phyloP scores from a whole-genome alignment of 2,888 invertebrate species.

The Eueremaeus valkanovi region DNA sequence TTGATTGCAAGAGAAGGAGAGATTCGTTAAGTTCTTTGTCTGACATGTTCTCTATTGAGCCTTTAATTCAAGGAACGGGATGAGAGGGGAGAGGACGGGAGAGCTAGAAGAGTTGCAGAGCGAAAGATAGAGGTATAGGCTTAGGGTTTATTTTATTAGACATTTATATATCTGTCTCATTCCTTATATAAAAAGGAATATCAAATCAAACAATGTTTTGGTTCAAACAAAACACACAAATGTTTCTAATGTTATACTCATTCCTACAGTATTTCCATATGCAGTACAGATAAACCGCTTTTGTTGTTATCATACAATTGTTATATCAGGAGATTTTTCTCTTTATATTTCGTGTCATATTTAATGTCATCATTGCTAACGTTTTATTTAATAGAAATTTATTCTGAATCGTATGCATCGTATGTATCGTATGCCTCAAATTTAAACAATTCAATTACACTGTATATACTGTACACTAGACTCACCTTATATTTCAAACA shows the following conservation, averaged over 20 bases:
- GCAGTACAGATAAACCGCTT: neutral
- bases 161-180: constrained; percentile 17
- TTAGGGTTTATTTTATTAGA: constrained; percentile 12
- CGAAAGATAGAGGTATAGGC: neutral
- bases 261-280: neutral
- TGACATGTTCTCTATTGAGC: constrained; percentile 15
- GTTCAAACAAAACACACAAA: neutral
- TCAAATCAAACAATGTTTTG: constrained; percentile 15
- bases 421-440: neutral
- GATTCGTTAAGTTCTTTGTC: constrained; percentile 30
- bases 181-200: neutral
- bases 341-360: constrained; percentile 12
- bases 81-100: neutral
- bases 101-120: neutral
- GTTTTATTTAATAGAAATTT: constrained; percentile 20
- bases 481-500: neutral
- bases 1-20: constrained; percentile 7
- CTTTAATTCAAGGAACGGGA: constrained; percentile 2
- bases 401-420: constrained; percentile 12
- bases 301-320: constrained; percentile 14
- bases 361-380: constrained; percentile 22
- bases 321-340: neutral
- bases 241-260: neutral
- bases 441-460: neutral
- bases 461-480: neutral